Conservation (phyloP, 2,113 vertebrate genomes). For the Tapirus terrestris region DNA sequence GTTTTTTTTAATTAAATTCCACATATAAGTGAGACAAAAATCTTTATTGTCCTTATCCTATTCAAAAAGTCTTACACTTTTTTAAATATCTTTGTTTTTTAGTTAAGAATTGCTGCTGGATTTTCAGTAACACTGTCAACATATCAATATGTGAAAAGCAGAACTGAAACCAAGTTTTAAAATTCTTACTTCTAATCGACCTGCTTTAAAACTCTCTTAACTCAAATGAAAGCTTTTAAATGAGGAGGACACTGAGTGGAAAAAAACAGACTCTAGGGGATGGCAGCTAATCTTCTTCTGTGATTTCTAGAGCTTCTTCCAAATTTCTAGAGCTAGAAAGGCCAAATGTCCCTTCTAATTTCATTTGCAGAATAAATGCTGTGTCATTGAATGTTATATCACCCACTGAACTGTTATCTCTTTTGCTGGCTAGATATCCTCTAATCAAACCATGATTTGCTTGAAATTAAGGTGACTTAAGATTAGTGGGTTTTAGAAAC, state of each 20-base stretch:
- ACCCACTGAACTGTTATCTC: not conserved
- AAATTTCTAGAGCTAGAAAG: constrained; percentile 26
- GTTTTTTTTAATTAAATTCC: not conserved
- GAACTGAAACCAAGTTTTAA: not conserved
- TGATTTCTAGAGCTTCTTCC: not conserved
- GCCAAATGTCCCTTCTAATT: constrained; percentile 21
- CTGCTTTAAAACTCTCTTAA: not conserved
- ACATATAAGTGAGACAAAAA: not conserved
- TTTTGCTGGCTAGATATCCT: not conserved
- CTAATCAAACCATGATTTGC: not conserved
- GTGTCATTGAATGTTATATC: not conserved
- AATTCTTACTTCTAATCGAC: not conserved
- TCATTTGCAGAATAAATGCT: constrained; percentile 27
- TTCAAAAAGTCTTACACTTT: not conserved
- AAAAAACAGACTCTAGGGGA: not conserved
- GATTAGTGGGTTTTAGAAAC: not conserved
- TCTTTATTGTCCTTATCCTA: not conserved
- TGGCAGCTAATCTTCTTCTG: not conserved
- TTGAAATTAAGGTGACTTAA: constrained; percentile 35
- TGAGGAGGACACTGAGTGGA: not conserved
- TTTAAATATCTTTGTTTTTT: not conserved
- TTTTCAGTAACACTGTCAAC: not conserved
- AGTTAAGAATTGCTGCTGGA: not conserved
- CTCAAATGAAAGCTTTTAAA: constrained; percentile 7
- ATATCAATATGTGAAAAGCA: not conserved